Conservation (phyloP, 2,888 invertebrate species). For the Diarsia dahlii region DNA sequence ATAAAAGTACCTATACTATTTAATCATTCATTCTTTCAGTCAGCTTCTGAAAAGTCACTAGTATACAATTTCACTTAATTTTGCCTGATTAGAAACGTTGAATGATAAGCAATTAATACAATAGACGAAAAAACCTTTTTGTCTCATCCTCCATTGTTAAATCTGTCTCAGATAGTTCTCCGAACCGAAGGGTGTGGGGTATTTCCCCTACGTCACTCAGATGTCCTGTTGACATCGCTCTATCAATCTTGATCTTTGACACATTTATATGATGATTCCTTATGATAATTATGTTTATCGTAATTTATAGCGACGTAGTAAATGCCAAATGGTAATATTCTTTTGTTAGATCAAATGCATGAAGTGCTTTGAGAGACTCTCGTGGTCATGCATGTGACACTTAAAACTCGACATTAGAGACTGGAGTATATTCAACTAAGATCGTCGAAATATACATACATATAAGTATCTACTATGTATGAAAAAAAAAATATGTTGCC, state of each 20-base stretch:
- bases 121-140: slow-evolving; percentile 17
- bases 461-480: too few species aligned
- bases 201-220: slow-evolving; percentile 41
- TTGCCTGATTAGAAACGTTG: background rate
- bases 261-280: slow-evolving; percentile 58
- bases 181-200: slow-evolving; percentile 33
- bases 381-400: slow-evolving; percentile 34
- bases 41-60: too few species aligned
- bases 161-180: slow-evolving; percentile 23
- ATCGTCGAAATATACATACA: background rate
- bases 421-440: background rate
- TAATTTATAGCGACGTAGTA: slow-evolving; percentile 48
- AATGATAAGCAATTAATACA: slow-evolving; percentile 6
- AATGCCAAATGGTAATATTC: slow-evolving; percentile 54
- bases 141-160: slow-evolving; percentile 33
- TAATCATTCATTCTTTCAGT: too few species aligned
- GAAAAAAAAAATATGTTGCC: too few species aligned
- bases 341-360: slow-evolving; percentile 52
- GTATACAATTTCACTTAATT: too few species aligned
- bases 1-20: too few species aligned
- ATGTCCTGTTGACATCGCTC: slow-evolving; percentile 39
- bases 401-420: slow-evolving; percentile 9
- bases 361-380: slow-evolving; percentile 21
- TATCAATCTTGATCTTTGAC: slow-evolving; percentile 69
- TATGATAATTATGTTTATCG: slow-evolving; percentile 64